Conservation (phyloP, 2,888 invertebrate genomes). For the Erebia ligea region DNA sequence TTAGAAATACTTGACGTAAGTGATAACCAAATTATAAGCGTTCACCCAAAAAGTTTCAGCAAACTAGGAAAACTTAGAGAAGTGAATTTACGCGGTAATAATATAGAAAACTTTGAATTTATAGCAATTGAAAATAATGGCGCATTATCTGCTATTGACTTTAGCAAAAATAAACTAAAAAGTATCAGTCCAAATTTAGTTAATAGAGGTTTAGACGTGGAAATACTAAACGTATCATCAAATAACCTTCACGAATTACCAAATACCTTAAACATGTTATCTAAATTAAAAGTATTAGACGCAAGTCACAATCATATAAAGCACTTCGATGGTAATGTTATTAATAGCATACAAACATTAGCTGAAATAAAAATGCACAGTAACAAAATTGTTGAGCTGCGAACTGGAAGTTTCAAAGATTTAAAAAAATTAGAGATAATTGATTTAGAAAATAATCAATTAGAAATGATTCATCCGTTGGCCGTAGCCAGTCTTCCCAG, state of each 20-base stretch:
- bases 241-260: constrained; percentile 90
- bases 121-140: constrained; percentile 86
- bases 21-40: constrained; percentile 87
- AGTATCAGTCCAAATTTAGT: constrained; percentile 86
- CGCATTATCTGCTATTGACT: constrained; percentile 86
- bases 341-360: constrained; percentile 87
- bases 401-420: constrained; percentile 88
- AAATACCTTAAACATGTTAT: constrained; percentile 86
- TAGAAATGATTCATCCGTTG: constrained; percentile 88
- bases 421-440: constrained; percentile 88
- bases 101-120: constrained; percentile 87
- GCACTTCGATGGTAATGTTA: constrained; percentile 86
- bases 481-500: constrained; percentile 88
- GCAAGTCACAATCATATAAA: constrained; percentile 90
- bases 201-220: constrained; percentile 85
- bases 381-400: constrained; percentile 88
- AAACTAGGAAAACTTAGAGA: constrained; percentile 86
- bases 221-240: constrained; percentile 89
- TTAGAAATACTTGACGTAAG: constrained; percentile 89
- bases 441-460: constrained; percentile 91
- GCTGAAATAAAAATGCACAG: constrained; percentile 88
- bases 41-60: constrained; percentile 86
- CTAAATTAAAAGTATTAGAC: constrained; percentile 88
- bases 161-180: constrained; percentile 89
- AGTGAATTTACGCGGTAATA: constrained; percentile 90